Base-by-base conservation (phyloP, 2,113 vertebrate species). In the Ptilorrhoa leucosticta region DNA sequence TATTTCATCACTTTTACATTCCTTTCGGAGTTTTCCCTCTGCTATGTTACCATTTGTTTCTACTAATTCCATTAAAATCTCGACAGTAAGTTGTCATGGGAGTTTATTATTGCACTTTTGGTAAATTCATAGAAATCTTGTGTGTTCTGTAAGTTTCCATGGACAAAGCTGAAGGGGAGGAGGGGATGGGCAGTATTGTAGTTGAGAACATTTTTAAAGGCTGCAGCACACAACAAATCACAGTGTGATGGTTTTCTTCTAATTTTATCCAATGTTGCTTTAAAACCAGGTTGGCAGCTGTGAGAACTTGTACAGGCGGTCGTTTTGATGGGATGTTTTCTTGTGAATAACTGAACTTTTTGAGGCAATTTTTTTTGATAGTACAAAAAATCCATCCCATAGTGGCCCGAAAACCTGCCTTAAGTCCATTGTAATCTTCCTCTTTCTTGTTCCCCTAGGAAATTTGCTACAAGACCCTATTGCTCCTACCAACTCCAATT, bases 401-500 rank as follows among this genome's bases (percentile, higher is more conserved):
- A 1, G 27, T 30, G 8, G 42, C 48, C 12, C 4, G 1, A 54
- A 47, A 78, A 15, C 16, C n/a, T 58, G 58, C 45, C 50, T 42
- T 9, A 57, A 78, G 66, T 64, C 61, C 57, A 10, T 63, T 24
- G 39, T 97, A 71, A 96, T 89, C 44, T 90, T 83, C 82, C 40
- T 84, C 93, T 87, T 56, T 87, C n/a, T 90, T 87, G 94, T 84
- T 83, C 23, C 94, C 44, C 35, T 89, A 99, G 99, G 99, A 96
- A 99, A 99, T 97, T 97, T 99, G 94, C 98, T 99, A 31, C 98
- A 99, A 98, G 98, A 99, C 96, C 99, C 99, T 31, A 98, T 99
- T 76, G 99, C 99, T 97, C 98, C 99, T 18, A 98, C 98, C 94
- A 98, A 99, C 93, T 98, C 99, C 78, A 98, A 99, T 53, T 99